Conservation (phyloP, 2,797 vertebrate genomes). For the Heterohyrax brucei region DNA sequence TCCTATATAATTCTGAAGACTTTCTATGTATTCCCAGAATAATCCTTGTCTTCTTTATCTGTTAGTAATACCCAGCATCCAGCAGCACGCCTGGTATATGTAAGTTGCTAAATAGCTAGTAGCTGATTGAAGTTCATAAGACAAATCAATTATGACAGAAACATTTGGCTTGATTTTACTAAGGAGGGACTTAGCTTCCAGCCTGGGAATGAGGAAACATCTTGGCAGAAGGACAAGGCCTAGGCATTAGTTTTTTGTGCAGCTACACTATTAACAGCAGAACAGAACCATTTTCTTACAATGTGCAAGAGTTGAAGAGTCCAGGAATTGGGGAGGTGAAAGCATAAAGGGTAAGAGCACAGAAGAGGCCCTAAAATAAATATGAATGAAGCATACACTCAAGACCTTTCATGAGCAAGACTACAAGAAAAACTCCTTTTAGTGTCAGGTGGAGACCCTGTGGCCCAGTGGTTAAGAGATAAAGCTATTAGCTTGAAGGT, state of each 20-base stretch:
- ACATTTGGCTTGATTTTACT: background rate
- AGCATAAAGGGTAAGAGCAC: background rate
- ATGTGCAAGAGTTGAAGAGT: background rate
- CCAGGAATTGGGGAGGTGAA: background rate
- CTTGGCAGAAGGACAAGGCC: background rate
- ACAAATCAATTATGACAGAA: background rate
- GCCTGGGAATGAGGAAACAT: background rate
- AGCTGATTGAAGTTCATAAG: conserved; percentile 2
- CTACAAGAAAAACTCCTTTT: background rate
- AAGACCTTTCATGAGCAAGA: background rate
- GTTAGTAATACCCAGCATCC: background rate
- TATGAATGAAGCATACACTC: background rate
- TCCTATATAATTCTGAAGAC: conserved; percentile 10
- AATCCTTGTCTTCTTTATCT: background rate
- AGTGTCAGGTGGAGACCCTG: too few species aligned
- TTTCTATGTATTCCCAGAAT: background rate
- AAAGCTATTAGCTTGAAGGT: too few species aligned
- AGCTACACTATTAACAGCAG: background rate
- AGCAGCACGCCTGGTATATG: background rate
- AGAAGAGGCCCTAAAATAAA: background rate
- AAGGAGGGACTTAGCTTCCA: conserved; percentile 8
- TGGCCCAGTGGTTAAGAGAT: too few species aligned
- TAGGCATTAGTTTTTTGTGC: background rate
- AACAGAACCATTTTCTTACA: background rate
- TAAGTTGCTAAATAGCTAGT: background rate